Evolutionary conservation across 2,888 invertebrate species (phyloP), one percentile per base, ranked within the genome.

Genomic region (Hemaris fuciformis): DNA sequence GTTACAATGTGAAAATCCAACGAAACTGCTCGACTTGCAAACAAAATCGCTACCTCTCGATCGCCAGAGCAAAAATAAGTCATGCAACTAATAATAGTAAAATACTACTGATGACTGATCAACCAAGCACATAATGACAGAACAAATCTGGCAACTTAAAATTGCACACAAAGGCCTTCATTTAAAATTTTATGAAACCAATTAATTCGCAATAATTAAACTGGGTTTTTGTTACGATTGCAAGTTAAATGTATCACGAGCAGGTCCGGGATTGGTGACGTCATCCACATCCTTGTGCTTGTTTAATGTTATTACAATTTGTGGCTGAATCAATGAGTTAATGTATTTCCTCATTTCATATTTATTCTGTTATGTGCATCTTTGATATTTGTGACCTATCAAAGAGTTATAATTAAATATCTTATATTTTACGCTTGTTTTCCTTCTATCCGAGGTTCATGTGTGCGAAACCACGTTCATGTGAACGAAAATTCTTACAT

Each of bases 251-350:
- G 31, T 31, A 25, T 25, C n/a, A n/a, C n/a, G n/a, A n/a, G 59
- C 20, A 59, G 46, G 34, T 59, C 59, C 59, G 34, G 34, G 34
- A 46, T 18, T 38, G 46, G 7, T 59, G 22, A 43, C 59, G 59
- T 59, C 46, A 46, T 7, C 20, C 48, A 10, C 38, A 46, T 59
- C 59, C 59, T 46, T 45, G 46, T 58, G 1, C n/a, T n/a, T n/a
- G n/a, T n/a, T 59, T 43, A 27, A 27, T 58, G 10, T 23, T 38
- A 38, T 38, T n/a, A 13, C 22, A 20, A 23, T 46, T 46, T 46
- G 45, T 23, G 22, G 45, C n/a, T 5, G 45, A 25, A 25, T 25
- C 15, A 48, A 27, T n/a, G n/a, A 45, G n/a, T 38, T n/a, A 10
- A 48, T 48, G 1, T n/a, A 25, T 27, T 48, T 48, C 25, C 25